Base-by-base conservation (phyloP, 2,113 vertebrate genomes). In the Ptychochromis oligacanthus region DNA sequence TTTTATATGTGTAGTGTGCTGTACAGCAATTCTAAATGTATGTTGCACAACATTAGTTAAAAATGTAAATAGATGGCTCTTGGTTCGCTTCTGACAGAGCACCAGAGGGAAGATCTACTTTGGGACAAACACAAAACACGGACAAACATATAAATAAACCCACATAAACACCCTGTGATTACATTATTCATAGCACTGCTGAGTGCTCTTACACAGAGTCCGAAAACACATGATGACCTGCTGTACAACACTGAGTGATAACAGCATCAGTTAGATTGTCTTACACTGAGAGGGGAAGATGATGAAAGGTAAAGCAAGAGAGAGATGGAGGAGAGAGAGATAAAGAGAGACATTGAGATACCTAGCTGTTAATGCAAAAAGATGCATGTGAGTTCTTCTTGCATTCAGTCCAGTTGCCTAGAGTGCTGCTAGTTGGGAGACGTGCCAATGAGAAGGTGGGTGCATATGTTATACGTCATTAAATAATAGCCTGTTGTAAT, bases 171-270 rank as follows among this genome's bases (percentile, higher is more conserved):
- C 81, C 77, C 52, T 40, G 70, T 52, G 65, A 88, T 88, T 91
- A 78, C 89, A 91, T 93, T 91, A 94, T 92, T 93, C 89, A 93
- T 90, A 28, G 79, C 87, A 60, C 86, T 91, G 84, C 87, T 86
- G 88, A 87, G 84, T 79, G 85, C 84, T 89, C 88, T 88, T 82
- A 75, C 65, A 79, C 56, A 24, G 49, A 62, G 57, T 31, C 82
- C 10, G 31, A 84, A 88, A 87, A 91, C 87, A 90, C 79, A 80
- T 52, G 58, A 72, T 72, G 78, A 84, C 15, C 78, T 75, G 85
- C 86, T 89, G 91, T 88, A 91, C 78, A 89, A 92, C 87, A 88
- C 81, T 55, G 89, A 88, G 84, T 22, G 77, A 79, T 81, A 83
- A 88, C 83, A 90, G 72, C 86, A 86, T 75, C 83, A 80, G 65